Evolutionary conservation across 2,888 invertebrate genomes (phyloP).

Genomic region (Ophioninae sp.): DNA sequence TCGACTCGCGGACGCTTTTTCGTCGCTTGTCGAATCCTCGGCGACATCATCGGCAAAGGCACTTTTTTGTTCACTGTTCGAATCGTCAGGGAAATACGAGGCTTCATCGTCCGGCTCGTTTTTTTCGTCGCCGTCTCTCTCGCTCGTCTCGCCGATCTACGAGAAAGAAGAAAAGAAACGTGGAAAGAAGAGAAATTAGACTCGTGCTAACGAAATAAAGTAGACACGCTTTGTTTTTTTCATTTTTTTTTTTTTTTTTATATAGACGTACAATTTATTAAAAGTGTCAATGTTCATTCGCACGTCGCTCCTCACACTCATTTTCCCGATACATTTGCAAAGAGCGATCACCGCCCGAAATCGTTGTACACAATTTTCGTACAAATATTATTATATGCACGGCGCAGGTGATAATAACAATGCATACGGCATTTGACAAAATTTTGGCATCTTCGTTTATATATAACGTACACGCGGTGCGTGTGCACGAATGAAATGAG

Average conservation of each 20-base stretch:
- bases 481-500: background rate
- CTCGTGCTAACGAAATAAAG: constrained; percentile 67
- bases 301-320: constrained; percentile 7
- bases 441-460: constrained; percentile 29
- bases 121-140: constrained; percentile 67
- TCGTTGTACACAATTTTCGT: constrained; percentile 42
- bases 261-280: constrained; percentile 75
- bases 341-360: constrained; percentile 24
- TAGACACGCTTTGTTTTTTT: constrained; percentile 63
- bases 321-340: constrained; percentile 33
- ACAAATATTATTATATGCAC: constrained; percentile 33
- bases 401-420: background rate
- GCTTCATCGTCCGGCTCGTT: constrained; percentile 46
- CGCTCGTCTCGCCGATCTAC: constrained; percentile 70
- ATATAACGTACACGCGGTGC: background rate
- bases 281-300: constrained; percentile 58
- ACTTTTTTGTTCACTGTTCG: constrained; percentile 42
- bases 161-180: constrained; percentile 70
- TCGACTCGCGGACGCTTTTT: constrained; percentile 21
- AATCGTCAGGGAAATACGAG: constrained; percentile 53
- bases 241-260: constrained; percentile 63
- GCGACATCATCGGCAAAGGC: constrained; percentile 59
- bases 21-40: constrained; percentile 67
- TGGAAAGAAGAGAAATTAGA: constrained; percentile 56
- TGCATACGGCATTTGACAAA: constrained; percentile 38